Evolutionary conservation across 1,140 invertebrate genomes (phyloP), one percentile per base, ranked within the genome.

Genomic region (Vollenhovia emeryi): DNA sequence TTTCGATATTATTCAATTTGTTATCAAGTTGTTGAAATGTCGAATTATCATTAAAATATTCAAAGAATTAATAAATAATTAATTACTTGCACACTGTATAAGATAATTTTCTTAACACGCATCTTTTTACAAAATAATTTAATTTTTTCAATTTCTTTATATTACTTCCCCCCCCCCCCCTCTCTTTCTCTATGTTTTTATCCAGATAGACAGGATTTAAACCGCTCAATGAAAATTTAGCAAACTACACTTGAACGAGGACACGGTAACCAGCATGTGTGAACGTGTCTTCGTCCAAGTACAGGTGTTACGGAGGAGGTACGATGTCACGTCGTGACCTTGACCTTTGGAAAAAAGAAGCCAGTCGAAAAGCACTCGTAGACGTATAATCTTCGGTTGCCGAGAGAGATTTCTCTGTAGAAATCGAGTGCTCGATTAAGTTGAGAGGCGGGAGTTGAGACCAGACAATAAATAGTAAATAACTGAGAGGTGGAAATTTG

Each of bases 251-350:
- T 50, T 1, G 8, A 87, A 87, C 13, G 57, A 50, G 86, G 80
- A 27, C 86, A 8, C 11, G 18, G 59, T 30, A 87, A 87, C 21
- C 78, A 45, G 73, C n/a, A 84, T 73, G 50, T 18, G 55, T 62
- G 30, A 18, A 78, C 75, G n/a, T 21, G 11, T 27, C 33, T 62
- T 84, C 59, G 50, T 13, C 2, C 75, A 75, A 64, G 21, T 60
- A 48, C 45, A 66, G 27, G 27, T 80, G 33, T 86, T 74, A 45
- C n/a, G 30, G 5, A 36, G 84, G 3, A 43, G 66, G 57, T 50
- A 30, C 55, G 60, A 33, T 85, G 60, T 85, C 71, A 55, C 59
- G 66, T 48, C 15, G 59, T 40, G 66, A 85, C 87, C 87, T 88
- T 88, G 87, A 79, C 68, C 80, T 52, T 57, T 74, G 50, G 13